phyloP scores from a whole-genome alignment of 2,797 vertebrate genomes.

The Alfaro cultratus region DNA sequence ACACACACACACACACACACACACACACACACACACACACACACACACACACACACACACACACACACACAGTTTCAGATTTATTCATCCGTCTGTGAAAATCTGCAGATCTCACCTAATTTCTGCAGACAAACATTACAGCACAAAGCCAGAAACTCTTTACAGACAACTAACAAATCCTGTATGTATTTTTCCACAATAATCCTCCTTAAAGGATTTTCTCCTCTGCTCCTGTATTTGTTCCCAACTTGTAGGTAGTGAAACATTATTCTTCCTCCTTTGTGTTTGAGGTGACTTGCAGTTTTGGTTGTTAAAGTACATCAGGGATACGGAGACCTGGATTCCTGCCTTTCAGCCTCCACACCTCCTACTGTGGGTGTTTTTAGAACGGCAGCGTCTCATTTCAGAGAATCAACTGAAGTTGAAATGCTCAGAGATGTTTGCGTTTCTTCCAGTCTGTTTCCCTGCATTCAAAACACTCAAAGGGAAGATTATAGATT shows the following conservation, averaged over 20 bases:
- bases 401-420: conserved; percentile 42
- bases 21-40: no score
- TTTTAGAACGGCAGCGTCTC: conserved; percentile 10
- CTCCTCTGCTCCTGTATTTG: conserved; percentile 12
- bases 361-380: background rate
- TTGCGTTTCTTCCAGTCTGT: background rate
- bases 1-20: conserved; percentile 21
- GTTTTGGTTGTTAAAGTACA: conserved; percentile 25
- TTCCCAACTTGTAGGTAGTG: conserved; percentile 5
- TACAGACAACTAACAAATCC: background rate
- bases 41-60: no score
- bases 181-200: background rate
- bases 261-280: background rate
- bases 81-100: conserved; percentile 27
- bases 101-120: conserved; percentile 16
- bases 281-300: conserved; percentile 21
- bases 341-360: conserved; percentile 21
- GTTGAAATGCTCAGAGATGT: conserved; percentile 6
- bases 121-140: conserved; percentile 9
- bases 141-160: background rate
- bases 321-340: conserved; percentile 38
- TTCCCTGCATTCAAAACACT: background rate
- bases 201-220: background rate
- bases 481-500: background rate
- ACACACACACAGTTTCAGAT: conserved; percentile 5